phyloP scores from a whole-genome alignment of 2,888 invertebrate genomes.

The Drosophila borborema region DNA sequence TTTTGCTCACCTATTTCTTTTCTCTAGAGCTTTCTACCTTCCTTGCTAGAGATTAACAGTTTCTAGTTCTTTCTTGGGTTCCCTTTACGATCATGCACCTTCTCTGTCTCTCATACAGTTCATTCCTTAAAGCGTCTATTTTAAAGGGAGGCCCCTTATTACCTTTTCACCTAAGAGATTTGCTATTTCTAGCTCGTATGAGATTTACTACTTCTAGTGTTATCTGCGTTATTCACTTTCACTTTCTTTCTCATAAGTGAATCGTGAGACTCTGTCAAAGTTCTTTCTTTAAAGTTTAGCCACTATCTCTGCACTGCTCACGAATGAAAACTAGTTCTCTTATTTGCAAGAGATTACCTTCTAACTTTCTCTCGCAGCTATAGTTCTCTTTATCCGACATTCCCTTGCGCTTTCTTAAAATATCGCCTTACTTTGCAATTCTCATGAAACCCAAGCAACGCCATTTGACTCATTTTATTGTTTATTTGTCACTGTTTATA shows the following conservation, averaged over 20 bases:
- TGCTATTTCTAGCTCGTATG: too few species aligned
- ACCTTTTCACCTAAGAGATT: too few species aligned
- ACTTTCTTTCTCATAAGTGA: not conserved
- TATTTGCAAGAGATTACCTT: too few species aligned
- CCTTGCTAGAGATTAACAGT: not conserved
- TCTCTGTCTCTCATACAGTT: too few species aligned
- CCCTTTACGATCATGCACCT: too few species aligned
- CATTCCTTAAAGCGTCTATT: too few species aligned
- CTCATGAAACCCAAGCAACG: not conserved
- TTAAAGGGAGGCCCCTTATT: too few species aligned
- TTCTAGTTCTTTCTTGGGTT: not conserved
- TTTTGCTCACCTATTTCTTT: not conserved
- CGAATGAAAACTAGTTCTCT: too few species aligned
- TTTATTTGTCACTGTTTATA: slow-evolving; percentile 7
- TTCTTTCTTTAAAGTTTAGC: not conserved
- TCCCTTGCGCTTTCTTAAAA: not conserved
- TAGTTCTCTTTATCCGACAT: not conserved
- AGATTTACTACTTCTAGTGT: too few species aligned
- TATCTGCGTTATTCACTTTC: not conserved
- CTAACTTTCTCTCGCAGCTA: not conserved
- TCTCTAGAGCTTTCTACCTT: not conserved
- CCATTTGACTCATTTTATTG: not conserved
- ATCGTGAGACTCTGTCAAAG: not conserved
- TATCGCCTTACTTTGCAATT: not conserved
- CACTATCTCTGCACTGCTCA: not conserved